Evolutionary conservation across 2,797 vertebrate genomes (phyloP), one percentile per base, ranked within the genome.

Genomic region (Neopelma chrysocephalum): DNA sequence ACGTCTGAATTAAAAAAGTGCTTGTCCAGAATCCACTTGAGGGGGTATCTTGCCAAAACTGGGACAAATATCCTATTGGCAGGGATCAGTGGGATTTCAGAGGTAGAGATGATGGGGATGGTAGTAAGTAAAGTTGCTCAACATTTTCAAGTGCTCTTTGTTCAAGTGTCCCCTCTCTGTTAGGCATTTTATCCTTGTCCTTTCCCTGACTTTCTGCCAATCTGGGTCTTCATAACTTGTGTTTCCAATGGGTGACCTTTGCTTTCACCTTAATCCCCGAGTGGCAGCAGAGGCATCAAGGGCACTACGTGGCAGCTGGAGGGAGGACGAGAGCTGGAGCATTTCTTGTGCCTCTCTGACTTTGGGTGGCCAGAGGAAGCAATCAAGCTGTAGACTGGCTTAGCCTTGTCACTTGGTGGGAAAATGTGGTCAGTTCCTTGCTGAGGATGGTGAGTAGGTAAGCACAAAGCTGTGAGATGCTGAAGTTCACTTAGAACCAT

Each of bases 251-350:
- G 40, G 12, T 3, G 19, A 60, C 21, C 20, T 66, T 68, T 58
- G 19, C 23, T 83, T 80, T 77, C 22, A 14, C 14, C 25, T 57
- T 56, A 40, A 21, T 38, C 18, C 21, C 15, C 0, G 1, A 43
- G 20, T 6, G 16, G 13, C n/a, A 56, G 50, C 64, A 56, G 81
- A 34, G 21, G 72, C 50, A 56, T 21, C 21, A 26, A 29, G 26
- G 50, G 43, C 27, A 27, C 36, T 0, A 3, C 57, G 38, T 0
- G 0, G 38, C 62, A 82, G 70, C 38, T 14, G 8, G 51, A 47
- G 31, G 60, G 10, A 77, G 18, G 19, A 26, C 0, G 3, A 38
- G 12, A 0, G 0, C 5, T 38, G 66, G 27, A 61, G 18, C 5
- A 1, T 51, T 71, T 54, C 25, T 50, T 31, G 18, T 43, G 19